Conservation (phyloP, 2,113 vertebrate genomes). For the Amphiprion ocellaris region DNA sequence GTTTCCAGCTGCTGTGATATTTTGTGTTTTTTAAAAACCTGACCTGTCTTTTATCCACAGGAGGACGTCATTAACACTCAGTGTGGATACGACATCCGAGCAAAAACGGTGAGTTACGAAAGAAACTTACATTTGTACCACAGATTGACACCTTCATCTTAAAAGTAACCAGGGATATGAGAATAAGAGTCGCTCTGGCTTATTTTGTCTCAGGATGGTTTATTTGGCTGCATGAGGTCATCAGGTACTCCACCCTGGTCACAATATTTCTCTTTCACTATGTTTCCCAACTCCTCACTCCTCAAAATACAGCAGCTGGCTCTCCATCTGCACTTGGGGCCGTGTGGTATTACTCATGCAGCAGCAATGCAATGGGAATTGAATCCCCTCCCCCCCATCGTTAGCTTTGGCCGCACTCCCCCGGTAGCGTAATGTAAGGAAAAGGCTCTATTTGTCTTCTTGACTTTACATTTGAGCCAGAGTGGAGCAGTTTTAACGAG, state of each 20-base stretch:
- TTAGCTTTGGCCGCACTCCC: slow-evolving; percentile 63
- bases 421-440: slow-evolving; percentile 59
- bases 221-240: slow-evolving; percentile 63
- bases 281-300: slow-evolving; percentile 34
- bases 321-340: slow-evolving; percentile 60
- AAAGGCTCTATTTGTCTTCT: slow-evolving; percentile 63
- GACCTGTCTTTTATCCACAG: slow-evolving; percentile 77
- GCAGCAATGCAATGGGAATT: slow-evolving; percentile 67
- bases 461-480: slow-evolving; percentile 44
- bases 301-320: slow-evolving; percentile 66
- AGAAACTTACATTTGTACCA: not conserved
- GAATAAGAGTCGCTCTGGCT: not conserved
- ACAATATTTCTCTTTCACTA: slow-evolving; percentile 61
- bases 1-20: no score
- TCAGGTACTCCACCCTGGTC: slow-evolving; percentile 55
- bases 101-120: slow-evolving; percentile 91
- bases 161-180: not conserved
- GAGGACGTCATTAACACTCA: slow-evolving; percentile 99
- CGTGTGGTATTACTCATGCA: slow-evolving; percentile 77
- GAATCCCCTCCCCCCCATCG: slow-evolving; percentile 52
- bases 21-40: no score
- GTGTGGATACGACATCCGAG: slow-evolving; percentile 97
- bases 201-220: slow-evolving; percentile 21
- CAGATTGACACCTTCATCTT: not conserved
- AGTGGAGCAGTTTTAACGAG: slow-evolving; percentile 23